Base-by-base conservation (phyloP, 2,113 vertebrate species). In the Eretmochelys imbricata region DNA sequence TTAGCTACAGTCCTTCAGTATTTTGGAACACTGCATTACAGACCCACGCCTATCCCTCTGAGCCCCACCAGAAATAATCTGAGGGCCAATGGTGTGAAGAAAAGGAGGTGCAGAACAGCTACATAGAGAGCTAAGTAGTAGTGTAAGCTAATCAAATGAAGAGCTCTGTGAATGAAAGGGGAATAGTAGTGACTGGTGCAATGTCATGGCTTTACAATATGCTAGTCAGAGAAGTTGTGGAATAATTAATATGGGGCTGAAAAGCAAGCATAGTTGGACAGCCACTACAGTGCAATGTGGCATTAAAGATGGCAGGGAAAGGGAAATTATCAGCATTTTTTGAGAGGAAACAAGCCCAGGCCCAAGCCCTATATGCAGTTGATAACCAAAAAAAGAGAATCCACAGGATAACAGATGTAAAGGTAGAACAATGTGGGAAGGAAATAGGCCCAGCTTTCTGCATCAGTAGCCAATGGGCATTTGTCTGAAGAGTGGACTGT, bases 181-280 rank as follows among this genome's bases (percentile, higher is more conserved):
- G 13, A 62, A 82, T 22, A 19, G 5, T 22, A 27, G 31, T 49
- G n/a, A 65, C 27, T 2, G 3, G 5, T 17, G 20, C 82, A 42
- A 29, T 7, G 16, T n/a, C 25, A 31, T 48, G 78, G 29, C 24
- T 19, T 0, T 27, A 49, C 0, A 0, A 4, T 10, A 6, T 82
- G 20, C 31, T 80, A 65, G 14, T 48, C 46, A 75, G 49, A 14
- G 16, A n/a, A 88, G 6, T 2, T 9, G 54, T 48, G 76, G 85
- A 92, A 92, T 93, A 48, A 57, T 3, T 55, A 65, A 82, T 27
- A 59, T 50, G 10, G 14, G 85, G 14, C 24, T 57, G 29, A 42
- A 82, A 90, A 19, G 1, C 3, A 17, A 76, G 9, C 54, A 38
- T 84, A n/a, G n/a, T 29, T 54, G 22, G 31, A 35, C 65, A 91